phyloP scores from a whole-genome alignment of 2,113 vertebrate genomes.

The Pollachius pollachius region DNA sequence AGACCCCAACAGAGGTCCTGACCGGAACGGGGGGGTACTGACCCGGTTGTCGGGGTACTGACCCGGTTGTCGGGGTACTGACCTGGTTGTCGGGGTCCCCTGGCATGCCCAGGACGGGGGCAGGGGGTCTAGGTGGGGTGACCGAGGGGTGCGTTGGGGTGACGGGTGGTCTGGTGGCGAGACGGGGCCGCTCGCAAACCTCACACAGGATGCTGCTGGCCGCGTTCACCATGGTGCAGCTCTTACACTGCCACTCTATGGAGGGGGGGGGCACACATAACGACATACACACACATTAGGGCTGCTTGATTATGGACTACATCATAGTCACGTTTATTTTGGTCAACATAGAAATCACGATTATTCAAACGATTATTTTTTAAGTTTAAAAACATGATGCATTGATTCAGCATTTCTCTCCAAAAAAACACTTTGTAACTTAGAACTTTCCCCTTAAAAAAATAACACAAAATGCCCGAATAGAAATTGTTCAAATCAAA shows the following conservation, averaged over 20 bases:
- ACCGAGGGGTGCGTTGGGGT: conserved; percentile 53
- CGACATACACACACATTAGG: neutral
- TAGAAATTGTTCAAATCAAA: too few species aligned
- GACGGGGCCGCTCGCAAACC: conserved; percentile 84
- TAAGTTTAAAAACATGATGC: too few species aligned
- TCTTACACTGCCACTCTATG: conserved; percentile 83
- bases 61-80: neutral
- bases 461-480: too few species aligned
- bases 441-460: too few species aligned
- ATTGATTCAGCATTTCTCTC: too few species aligned
- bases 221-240: conserved; percentile 84
- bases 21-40: neutral
- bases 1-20: too few species aligned
- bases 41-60: too few species aligned
- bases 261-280: conserved; percentile 5
- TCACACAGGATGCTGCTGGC: conserved; percentile 81
- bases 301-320: too few species aligned
- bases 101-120: conserved; percentile 55
- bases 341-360: too few species aligned
- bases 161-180: conserved; percentile 79
- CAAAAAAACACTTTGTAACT: too few species aligned
- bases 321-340: too few species aligned
- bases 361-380: too few species aligned
- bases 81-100: conserved; percentile 72
- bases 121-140: conserved; percentile 57